Evolutionary conservation across 2,113 vertebrate genomes (phyloP).

Genomic region (Pluvialis apricaria): DNA sequence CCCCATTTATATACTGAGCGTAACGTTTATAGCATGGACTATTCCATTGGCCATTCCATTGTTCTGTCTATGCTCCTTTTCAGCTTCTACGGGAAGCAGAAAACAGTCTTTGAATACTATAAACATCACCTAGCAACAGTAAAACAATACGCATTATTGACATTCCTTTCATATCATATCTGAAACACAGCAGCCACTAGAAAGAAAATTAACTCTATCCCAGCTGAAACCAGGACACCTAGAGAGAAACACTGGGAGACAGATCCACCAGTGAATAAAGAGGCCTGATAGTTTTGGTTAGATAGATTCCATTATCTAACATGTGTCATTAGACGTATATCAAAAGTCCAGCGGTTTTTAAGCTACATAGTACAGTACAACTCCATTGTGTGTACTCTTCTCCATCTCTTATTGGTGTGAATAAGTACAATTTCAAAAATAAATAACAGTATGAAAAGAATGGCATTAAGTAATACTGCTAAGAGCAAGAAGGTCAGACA

Average conservation of each 20-base stretch:
- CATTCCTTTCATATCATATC: not conserved
- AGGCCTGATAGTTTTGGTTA: not conserved
- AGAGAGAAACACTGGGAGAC: not conserved
- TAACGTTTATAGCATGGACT: not conserved
- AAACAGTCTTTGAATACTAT: not conserved
- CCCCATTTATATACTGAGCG: not conserved
- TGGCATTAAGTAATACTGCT: not conserved
- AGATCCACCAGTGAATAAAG: not conserved
- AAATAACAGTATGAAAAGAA: not conserved
- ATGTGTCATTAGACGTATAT: not conserved
- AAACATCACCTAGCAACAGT: not conserved
- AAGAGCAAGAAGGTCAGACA: not conserved
- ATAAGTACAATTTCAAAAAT: not conserved
- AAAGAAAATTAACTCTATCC: not conserved
- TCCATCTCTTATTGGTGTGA: not conserved
- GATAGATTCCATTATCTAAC: not conserved
- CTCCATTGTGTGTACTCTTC: not conserved
- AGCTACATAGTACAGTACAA: not conserved
- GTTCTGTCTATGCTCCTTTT: not conserved
- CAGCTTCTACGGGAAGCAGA: not conserved
- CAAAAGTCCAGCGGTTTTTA: not conserved
- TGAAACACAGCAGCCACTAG: not conserved
- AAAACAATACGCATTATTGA: not conserved
- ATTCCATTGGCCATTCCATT: not conserved
- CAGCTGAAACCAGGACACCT: not conserved